Base-by-base conservation (phyloP, 1,140 invertebrate species). In the Heliconius hewitsoni region DNA sequence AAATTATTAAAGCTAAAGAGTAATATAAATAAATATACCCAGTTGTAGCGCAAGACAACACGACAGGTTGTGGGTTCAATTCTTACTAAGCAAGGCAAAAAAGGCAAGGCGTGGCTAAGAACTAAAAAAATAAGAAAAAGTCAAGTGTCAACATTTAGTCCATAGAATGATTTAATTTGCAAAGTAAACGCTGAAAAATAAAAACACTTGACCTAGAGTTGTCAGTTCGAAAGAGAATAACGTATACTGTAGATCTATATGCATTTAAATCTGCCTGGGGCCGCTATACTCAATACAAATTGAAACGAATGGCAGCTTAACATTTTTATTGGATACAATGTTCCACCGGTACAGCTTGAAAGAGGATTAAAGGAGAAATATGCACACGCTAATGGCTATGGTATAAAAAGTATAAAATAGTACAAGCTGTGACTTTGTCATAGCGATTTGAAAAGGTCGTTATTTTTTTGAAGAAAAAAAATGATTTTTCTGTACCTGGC, bases 261-360 rank as follows among this genome's bases (percentile, higher is more conserved):
- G 86, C 88, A 89, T 89, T 89, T 89, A 90, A 90, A 92, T 89
- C 85, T 83, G 83, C 85, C 83, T 55, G 79, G 76, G 83, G 87
- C 84, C 73, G 72, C 84, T 84, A 86, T 87, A 86, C 83, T 83
- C 85, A 86, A 86, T 87, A 88, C 86, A 88, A 87, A 91, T 89
- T 89, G 87, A 89, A 89, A 91, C 87, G 87, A 87, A 86, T 80
- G 84, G 81, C 74, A 78, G 85, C 86, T 89, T 88, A 89, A 87
- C 87, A 88, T 91, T 88, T 91, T 90, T 89, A 90, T 90, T 87
- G 84, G 86, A 87, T 82, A 84, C 83, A 74, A 80, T 78, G 74
- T 60, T 81, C 76, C 78, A 78, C 78, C 55, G 78, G 73, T 75
- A 66, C 70, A 52, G 77, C 81, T 75, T 76, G 74, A 60, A 77